Evolutionary conservation across 2,888 invertebrate species (phyloP), one percentile per base, ranked within the genome.

Genomic region (Cheilosia vernalis): DNA sequence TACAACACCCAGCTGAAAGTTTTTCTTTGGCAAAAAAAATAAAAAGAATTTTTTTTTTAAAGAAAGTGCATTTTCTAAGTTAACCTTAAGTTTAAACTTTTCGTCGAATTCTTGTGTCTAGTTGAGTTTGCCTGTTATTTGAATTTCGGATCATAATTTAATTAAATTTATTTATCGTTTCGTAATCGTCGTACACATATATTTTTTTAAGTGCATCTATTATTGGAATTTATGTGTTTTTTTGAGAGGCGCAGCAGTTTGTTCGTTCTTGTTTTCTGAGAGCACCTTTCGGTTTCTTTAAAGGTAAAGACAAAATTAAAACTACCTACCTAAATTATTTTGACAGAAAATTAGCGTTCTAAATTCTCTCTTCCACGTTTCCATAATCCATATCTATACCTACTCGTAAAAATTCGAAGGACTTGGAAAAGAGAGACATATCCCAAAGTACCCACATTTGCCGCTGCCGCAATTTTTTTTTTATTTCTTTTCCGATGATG

Each of bases 21-120:
- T 37, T 27, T 27, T 27, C 27, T 27, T 27, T 27, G 6, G 5
- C 5, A 27, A 51, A 51, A 55, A 70, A 63, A 17, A n/a, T 9
- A 61, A 37, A 51, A 42, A 19, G 49, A 55, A 51, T 56, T 33
- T 49, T 30, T 49, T 21, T 49, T 51, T 44, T 15, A 56, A 67
- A 73, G 58, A 73, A 79, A 73, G 79, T 84, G 79, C 83, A 84
- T 78, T 84, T 83, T 63, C 51, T 51, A 63, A 56, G 51, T 40
- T 33, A 56, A 63, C 30, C 40, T 58, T 51, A 56, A 47, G 49
- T 60, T 66, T 66, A 77, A 53, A 64, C 53, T 51, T 69, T 53
- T 58, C 24, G n/a, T 60, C n/a, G 47, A 42, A 13, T 42, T 49
- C 30, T 44, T 37, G 51, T 73, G 61, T 58, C 58, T 19, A 42